Base-by-base conservation (phyloP, 2,797 vertebrate species). In the Gobionotothen gibberifrons region DNA sequence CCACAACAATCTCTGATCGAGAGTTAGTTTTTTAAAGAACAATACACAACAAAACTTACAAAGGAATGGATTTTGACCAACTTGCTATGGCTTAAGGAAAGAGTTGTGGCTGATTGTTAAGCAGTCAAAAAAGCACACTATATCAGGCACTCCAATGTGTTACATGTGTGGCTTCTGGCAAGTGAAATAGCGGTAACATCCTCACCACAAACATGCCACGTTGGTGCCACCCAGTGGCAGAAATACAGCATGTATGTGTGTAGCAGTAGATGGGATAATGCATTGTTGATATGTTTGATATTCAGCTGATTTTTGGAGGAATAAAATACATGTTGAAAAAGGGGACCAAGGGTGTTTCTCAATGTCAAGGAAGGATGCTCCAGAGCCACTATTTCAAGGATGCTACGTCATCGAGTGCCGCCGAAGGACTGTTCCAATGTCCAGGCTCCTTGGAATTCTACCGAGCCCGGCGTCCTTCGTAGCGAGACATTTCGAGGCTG, bases 171-270 rank as follows among this genome's bases (percentile, higher is more conserved):
- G 51, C 8, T 13, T 63, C 61, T 53, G 49, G 43, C 12, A 77
- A 16, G 13, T 59, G 39, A n/a, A 70, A 29, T 57, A 3, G 11
- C 1, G 48, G 51, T 60, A 29, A 76, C 61, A 72, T 60, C 40
- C 68, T 59, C 71, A 64, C 52, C 48, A 82, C 59, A 83, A 69
- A 85, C 61, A 57, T 69, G 64, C n/a, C 53, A 83, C 68, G 68
- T 71, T 46, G 70, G 68, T 61, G 84, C 73, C 83, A 79, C 72
- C 68, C 36, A 67, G 76, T 87, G 81, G 86, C 83, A 83, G 66
- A 83, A 83, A 75, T 51, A 80, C 19, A 46, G n/a, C 53, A 70
- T 39, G 14, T 52, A 58, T 70, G 40, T 64, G 51, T 60, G 57
- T 48, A 52, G 52, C 62, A 63, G 36, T 36, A 46, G 10, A 63